phyloP scores from a whole-genome alignment of 2,888 invertebrate species.

The Phortica okadai region DNA sequence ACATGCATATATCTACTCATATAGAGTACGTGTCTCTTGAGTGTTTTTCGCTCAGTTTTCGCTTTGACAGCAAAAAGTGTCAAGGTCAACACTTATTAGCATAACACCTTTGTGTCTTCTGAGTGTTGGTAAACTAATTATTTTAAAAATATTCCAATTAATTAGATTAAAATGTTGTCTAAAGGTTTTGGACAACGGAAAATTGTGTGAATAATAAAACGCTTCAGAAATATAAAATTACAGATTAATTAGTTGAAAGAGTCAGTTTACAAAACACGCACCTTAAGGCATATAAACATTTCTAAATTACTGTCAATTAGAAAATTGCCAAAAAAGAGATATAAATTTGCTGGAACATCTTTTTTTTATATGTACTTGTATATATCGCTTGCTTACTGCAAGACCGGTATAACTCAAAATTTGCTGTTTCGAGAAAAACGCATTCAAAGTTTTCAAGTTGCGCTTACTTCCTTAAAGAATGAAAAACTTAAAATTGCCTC shows the following conservation, averaged over 20 bases:
- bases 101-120: slow-evolving; percentile 2
- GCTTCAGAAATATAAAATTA: not conserved
- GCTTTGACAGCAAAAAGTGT: not conserved
- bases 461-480: too few species aligned
- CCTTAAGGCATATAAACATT: too few species aligned
- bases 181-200: not conserved
- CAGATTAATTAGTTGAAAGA: not conserved
- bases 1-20: too few species aligned
- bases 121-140: not conserved
- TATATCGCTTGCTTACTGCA: too few species aligned
- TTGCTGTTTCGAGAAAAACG: too few species aligned
- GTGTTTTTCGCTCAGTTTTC: not conserved
- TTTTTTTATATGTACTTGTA: too few species aligned
- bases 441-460: too few species aligned
- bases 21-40: not conserved
- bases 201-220: not conserved
- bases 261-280: not conserved
- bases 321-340: too few species aligned
- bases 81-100: slow-evolving; percentile 22
- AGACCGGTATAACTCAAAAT: too few species aligned
- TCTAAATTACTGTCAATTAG: too few species aligned
- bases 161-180: slow-evolving; percentile 9
- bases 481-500: too few species aligned
- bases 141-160: slow-evolving; percentile 14
- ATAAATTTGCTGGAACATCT: too few species aligned